These are phyloP conservation scores for Cylindroiulus punctatus DNA, from an alignment of 2,888 invertebrate species.

Conservation along the genomic window DNA sequence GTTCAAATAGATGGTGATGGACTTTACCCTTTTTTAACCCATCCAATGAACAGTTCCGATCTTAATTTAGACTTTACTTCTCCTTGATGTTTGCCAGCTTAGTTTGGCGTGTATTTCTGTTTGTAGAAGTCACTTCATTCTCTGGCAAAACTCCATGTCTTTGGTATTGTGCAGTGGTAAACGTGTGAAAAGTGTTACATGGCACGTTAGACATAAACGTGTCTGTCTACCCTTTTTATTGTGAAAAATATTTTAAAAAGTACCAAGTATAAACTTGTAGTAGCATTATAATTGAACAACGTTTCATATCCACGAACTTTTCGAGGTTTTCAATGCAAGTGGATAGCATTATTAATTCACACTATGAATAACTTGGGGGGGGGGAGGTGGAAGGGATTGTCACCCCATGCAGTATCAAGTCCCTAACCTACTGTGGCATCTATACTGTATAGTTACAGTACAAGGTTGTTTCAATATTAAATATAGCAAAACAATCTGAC, in stretches of 20 bases:
- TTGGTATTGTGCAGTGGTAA: background rate
- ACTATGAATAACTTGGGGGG: too few species aligned
- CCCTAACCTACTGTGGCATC: too few species aligned
- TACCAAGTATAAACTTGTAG: too few species aligned
- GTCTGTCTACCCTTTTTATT: background rate
- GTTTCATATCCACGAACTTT: too few species aligned
- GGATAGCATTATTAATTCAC: too few species aligned
- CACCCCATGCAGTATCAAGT: too few species aligned
- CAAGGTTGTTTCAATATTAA: too few species aligned
- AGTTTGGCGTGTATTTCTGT: background rate
- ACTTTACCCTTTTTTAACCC: background rate
- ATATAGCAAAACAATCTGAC: too few species aligned
- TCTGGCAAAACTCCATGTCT: background rate
- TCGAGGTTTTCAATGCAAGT: too few species aligned
- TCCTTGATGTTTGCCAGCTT: conserved; percentile 7
- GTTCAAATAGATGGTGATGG: background rate
- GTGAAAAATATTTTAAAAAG: background rate
- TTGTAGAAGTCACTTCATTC: conserved; percentile 5
- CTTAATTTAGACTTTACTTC: background rate
- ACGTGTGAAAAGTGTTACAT: background rate
- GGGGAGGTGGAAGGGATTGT: too few species aligned
- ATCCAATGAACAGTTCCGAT: background rate
- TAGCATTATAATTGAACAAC: too few species aligned
- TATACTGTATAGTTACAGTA: too few species aligned
- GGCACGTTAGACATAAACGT: background rate